Evolutionary conservation across 2,113 vertebrate species (phyloP).

Genomic region (Parus major): DNA sequence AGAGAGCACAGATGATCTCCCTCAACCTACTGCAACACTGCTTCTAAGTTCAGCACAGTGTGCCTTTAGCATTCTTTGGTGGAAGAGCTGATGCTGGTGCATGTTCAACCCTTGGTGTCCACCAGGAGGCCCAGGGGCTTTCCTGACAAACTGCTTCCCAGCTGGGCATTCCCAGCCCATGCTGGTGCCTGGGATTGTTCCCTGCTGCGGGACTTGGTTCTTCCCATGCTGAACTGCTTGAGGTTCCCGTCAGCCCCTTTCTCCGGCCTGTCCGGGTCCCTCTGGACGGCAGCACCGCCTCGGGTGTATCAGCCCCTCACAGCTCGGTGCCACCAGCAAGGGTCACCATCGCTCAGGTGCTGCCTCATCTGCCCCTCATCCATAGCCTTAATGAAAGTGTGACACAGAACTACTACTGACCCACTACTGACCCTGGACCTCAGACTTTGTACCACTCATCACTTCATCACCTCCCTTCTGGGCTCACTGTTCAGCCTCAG

Average conservation of each 20-base stretch:
- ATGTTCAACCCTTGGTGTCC: not conserved
- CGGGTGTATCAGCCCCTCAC: no score
- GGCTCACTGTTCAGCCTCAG: not conserved
- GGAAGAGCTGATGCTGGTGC: not conserved
- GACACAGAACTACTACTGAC: fast-evolving
- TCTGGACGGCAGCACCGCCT: fast-evolving
- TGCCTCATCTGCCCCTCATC: not conserved
- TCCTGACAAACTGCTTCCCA: not conserved
- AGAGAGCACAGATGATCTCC: not conserved
- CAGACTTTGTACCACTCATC: not conserved
- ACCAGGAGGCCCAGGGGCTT: not conserved
- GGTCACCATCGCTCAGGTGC: not conserved
- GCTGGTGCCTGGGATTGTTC: not conserved
- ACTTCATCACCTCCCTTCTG: not conserved
- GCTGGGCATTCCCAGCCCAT: fast-evolving
- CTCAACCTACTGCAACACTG: not conserved
- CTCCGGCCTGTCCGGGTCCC: not conserved
- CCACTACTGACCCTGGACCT: not conserved
- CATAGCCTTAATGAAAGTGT: not conserved
- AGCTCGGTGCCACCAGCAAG: not conserved
- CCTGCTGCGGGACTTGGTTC: not conserved
- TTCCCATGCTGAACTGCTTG: not conserved
- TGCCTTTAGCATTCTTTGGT: not conserved
- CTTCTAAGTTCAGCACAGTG: not conserved
- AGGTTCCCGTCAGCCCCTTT: not conserved